Evolutionary conservation across 2,113 vertebrate genomes (phyloP), one percentile per base, ranked within the genome.

Genomic region (Oxygymnocypris stewartii): DNA sequence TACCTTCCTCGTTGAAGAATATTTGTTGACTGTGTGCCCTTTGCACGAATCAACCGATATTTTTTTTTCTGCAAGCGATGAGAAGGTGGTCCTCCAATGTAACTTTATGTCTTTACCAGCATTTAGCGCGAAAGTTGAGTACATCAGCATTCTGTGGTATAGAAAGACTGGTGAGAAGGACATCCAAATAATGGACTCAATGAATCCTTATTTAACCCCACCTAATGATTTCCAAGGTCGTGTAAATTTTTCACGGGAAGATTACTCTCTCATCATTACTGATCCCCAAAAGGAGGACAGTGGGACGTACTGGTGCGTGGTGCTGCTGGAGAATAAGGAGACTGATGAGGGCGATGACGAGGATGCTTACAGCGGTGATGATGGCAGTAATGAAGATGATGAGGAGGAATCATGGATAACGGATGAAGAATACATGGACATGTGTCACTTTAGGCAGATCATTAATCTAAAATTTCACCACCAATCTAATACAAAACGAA

Each of bases 101-200:
- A 9, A 84, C 2, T 84, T 71, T 6, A 79, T 61, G 81, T 16
- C 51, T 10, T 42, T 14, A 7, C 35, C 42, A 77, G 65, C 13
- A 40, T 7, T 61, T 71, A n/a, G 2, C 7, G 25, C 0, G n/a
- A 40, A 31, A 37, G 18, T 71, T 0, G 71, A 73, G 2, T 25
- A 4, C 4, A 20, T 61, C 20, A 90, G n/a, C 13, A 87, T 95
- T 82, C 90, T 85, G 84, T 95, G 95, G 95, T 89, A 93, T 79
- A 90, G 86, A 23, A 47, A 20, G 1, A 59, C 25, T 8, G 28
- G 51, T 13, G 87, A 84, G 0, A 42, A 85, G 25, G 14, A 87
- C 4, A 31, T 91, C 18, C 84, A 91, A 0, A 87, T 94, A 47
- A 31, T 69, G 20, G 86, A 94, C 87, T 84, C 91, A 0, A 71